These are phyloP conservation scores for Microtus ochrogaster DNA, from an alignment of 2,113 vertebrate genomes.

Conservation along the genomic window DNA sequence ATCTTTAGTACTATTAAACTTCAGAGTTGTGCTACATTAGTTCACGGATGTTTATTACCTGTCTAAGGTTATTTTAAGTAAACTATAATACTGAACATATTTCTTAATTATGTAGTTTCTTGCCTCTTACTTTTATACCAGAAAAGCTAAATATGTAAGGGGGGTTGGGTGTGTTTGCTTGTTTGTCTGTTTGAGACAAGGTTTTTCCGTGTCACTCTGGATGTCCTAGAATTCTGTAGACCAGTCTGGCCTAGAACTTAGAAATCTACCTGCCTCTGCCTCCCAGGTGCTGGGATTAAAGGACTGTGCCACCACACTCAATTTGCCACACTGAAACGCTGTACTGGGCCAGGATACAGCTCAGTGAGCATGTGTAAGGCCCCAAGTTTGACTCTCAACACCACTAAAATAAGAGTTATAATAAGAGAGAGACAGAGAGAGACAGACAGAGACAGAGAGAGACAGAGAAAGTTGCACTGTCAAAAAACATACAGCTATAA, in stretches of 20 bases:
- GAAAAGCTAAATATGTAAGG: not conserved
- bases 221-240: too few species aligned
- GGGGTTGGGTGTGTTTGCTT: not conserved
- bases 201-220: not conserved
- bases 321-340: not conserved
- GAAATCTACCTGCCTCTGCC: not conserved
- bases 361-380: not conserved
- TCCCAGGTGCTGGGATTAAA: not conserved
- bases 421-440: not conserved
- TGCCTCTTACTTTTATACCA: constrained; percentile 20
- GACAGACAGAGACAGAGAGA: not conserved
- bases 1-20: constrained; percentile 51
- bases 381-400: not conserved
- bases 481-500: not conserved
- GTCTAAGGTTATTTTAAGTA: constrained; percentile 22
- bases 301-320: not conserved
- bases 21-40: constrained; percentile 22
- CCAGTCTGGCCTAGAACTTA: not conserved
- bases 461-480: not conserved
- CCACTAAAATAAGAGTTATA: not conserved
- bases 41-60: not conserved
- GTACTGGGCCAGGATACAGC: not conserved
- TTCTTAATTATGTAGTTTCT: constrained; percentile 30
- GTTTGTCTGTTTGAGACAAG: not conserved
- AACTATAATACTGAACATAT: constrained; percentile 22